Percentiles rank a stretch among this genome's conserved stretches.
Conservation (phyloP, 2,888 invertebrate genomes). For the Oscheius sp. region DNA sequence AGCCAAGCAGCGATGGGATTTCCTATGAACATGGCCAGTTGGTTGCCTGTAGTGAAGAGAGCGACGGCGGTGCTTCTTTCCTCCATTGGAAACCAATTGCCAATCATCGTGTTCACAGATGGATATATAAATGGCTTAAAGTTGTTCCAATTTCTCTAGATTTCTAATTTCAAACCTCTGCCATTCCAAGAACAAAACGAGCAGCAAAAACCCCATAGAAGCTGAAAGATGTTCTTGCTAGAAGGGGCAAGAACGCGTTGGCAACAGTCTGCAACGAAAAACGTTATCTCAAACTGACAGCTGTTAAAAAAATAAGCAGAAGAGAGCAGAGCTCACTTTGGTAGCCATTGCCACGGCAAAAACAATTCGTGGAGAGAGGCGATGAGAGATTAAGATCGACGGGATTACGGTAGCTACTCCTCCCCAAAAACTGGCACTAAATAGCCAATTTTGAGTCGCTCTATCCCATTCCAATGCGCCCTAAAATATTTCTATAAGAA, state of each 20-base stretch:
- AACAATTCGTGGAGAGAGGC: constrained; percentile 24
- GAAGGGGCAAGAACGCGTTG: constrained; percentile 13
- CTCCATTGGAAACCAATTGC: constrained; percentile 26
- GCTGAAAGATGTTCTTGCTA: constrained; percentile 3
- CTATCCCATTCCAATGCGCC: constrained; percentile 33
- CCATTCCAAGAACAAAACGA: constrained; percentile 25
- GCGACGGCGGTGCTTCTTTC: constrained; percentile 32
- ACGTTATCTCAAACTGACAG: not conserved
- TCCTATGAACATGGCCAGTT: constrained; percentile 29
- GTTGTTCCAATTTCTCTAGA: too few species aligned
- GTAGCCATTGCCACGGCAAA: constrained; percentile 23
- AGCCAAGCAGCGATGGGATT: constrained; percentile 25
- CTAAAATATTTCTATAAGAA: too few species aligned
- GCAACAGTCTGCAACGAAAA: constrained; percentile 27
- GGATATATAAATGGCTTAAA: constrained; percentile 31
- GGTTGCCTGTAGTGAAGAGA: constrained; percentile 30
- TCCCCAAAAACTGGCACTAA: constrained; percentile 54
- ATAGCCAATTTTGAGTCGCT: constrained; percentile 37
- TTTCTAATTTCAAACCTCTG: not conserved
- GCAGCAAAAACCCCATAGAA: constrained; percentile 27
- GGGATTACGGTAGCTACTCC: constrained; percentile 46
- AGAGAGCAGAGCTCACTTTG: constrained; percentile 18
- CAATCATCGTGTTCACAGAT: constrained; percentile 28
- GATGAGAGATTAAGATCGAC: constrained; percentile 40
- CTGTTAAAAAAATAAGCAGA: too few species aligned